phyloP scores from a whole-genome alignment of 2,888 invertebrate genomes.

The Ochropleura plecta region DNA sequence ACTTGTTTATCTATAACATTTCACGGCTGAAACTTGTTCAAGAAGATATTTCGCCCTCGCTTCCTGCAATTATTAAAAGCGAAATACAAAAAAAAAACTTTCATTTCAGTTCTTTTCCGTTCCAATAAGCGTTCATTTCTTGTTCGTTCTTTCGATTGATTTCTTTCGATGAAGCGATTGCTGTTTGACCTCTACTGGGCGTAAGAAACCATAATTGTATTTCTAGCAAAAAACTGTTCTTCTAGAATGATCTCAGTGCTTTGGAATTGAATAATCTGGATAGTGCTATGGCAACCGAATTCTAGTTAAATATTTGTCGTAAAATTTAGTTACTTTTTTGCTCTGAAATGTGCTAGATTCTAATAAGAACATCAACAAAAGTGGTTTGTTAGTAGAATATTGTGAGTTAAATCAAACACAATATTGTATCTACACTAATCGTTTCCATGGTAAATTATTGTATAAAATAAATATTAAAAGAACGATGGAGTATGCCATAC shows the following conservation, averaged over 20 bases:
- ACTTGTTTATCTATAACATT: not conserved
- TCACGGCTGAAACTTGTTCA: not conserved
- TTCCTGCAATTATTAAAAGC: slow-evolving; percentile 23
- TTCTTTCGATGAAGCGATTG: slow-evolving; percentile 39
- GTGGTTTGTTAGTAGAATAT: not conserved
- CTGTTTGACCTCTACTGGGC: slow-evolving; percentile 40
- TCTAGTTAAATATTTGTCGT: not conserved
- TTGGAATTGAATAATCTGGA: not conserved
- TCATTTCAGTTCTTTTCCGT: slow-evolving; percentile 39
- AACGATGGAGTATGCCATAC: too few relatives aligned
- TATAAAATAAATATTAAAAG: too few relatives aligned
- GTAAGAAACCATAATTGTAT: slow-evolving; percentile 29
- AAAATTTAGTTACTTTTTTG: not conserved
- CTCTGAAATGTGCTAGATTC: not conserved
- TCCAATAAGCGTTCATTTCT: slow-evolving; percentile 29
- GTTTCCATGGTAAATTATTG: too few relatives aligned
- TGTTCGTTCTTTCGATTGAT: slow-evolving; percentile 44
- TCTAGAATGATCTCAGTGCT: not conserved
- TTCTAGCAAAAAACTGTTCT: slow-evolving; percentile 12
- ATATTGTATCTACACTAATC: not conserved
- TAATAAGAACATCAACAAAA: not conserved
- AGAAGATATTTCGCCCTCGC: slow-evolving; percentile 13
- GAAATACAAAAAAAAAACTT: slow-evolving; percentile 34
- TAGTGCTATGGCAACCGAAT: too few relatives aligned
- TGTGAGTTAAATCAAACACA: not conserved